phyloP scores from a whole-genome alignment of 2,797 vertebrate species.

The Takifugu ocellatus region DNA sequence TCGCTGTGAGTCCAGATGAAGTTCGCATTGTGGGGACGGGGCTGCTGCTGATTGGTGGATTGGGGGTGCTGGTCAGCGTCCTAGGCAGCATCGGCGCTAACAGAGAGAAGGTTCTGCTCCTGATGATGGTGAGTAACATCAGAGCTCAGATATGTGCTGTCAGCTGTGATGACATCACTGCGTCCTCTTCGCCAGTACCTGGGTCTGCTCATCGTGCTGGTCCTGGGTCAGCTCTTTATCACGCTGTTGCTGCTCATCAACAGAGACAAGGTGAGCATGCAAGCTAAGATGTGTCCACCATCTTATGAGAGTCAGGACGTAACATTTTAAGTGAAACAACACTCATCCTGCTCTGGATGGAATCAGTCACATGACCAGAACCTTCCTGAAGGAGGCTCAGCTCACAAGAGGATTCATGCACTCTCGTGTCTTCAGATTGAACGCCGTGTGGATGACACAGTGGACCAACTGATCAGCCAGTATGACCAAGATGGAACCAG shows the following conservation, averaged over 20 bases:
- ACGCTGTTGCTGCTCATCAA: slow-evolving; percentile 47
- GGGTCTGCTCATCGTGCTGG: slow-evolving; percentile 45
- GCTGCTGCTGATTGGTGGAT: slow-evolving; percentile 57
- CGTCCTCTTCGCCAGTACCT: slow-evolving; percentile 52
- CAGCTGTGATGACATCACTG: neutral
- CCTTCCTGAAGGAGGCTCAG: too few relatives aligned
- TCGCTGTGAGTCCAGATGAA: slow-evolving; percentile 24
- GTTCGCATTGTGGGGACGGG: slow-evolving; percentile 49
- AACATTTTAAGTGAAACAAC: too few relatives aligned
- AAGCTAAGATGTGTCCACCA: neutral
- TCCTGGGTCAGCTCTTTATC: slow-evolving; percentile 65
- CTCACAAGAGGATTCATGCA: too few relatives aligned
- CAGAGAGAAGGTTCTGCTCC: slow-evolving; percentile 35
- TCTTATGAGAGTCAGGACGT: too few relatives aligned
- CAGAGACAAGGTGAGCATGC: slow-evolving; percentile 32
- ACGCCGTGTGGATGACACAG: neutral
- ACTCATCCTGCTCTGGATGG: too few relatives aligned
- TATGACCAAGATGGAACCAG: slow-evolving; percentile 18
- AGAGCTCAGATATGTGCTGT: neutral
- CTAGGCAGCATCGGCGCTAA: slow-evolving; percentile 49
- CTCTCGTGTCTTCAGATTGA: slow-evolving; percentile 33
- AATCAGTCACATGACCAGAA: too few relatives aligned
- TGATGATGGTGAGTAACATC: slow-evolving; percentile 55
- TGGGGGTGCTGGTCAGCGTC: slow-evolving; percentile 44
- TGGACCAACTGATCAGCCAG: slow-evolving; percentile 28